These are phyloP conservation scores for Marmota monax DNA, from an alignment of 2,113 vertebrate species.

Conservation along the genomic window DNA sequence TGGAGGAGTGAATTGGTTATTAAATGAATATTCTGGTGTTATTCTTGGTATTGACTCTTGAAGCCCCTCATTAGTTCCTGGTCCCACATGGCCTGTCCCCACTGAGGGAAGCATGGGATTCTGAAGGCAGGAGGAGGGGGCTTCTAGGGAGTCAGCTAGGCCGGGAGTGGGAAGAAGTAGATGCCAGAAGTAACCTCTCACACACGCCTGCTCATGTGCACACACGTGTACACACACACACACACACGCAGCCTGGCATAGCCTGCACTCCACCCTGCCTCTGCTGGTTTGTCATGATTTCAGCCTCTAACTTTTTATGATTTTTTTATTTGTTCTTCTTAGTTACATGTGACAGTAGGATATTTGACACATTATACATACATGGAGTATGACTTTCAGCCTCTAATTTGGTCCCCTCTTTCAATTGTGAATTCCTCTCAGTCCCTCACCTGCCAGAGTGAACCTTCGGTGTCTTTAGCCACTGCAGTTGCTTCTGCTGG, in stretches of 20 bases:
- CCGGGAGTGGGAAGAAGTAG: neutral
- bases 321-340: too few relatives aligned
- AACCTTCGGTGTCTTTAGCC: neutral
- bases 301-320: too few relatives aligned
- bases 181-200: neutral
- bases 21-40: too few relatives aligned
- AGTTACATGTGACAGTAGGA: too few relatives aligned
- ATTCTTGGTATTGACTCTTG: too few relatives aligned
- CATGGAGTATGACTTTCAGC: too few relatives aligned
- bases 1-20: too few relatives aligned
- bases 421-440: neutral
- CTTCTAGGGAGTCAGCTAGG: neutral
- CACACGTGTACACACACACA: too few relatives aligned
- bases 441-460: neutral
- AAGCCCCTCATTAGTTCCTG: too few relatives aligned
- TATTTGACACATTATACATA: too few relatives aligned
- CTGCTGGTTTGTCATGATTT: neutral
- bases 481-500: neutral
- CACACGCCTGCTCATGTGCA: neutral
- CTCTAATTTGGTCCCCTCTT: neutral
- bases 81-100: neutral
- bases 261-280: neutral
- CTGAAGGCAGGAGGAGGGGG: too few relatives aligned
- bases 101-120: neutral
- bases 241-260: neutral